Evolutionary conservation across 2,797 vertebrate genomes (phyloP).

Genomic region (Naso thynnoides): DNA sequence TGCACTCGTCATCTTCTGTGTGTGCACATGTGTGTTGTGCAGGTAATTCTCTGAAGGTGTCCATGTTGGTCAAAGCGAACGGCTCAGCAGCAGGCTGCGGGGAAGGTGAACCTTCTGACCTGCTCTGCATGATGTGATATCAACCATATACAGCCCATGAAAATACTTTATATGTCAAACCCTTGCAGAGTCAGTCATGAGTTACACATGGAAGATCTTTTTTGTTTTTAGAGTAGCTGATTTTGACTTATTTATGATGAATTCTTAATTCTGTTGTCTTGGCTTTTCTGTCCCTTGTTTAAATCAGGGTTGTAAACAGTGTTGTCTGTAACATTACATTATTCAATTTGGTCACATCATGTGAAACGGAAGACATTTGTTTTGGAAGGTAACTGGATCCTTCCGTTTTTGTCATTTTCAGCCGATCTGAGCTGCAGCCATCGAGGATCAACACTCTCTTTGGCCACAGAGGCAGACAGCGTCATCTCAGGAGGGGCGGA

Average conservation of each 20-base stretch:
- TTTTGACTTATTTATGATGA: background rate
- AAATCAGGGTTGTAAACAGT: background rate
- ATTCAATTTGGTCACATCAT: background rate
- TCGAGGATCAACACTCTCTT: slow-evolving; percentile 94
- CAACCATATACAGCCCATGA: slow-evolving; percentile 16
- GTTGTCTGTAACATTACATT: background rate
- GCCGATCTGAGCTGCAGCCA: slow-evolving; percentile 91
- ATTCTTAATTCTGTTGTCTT: slow-evolving; percentile 5
- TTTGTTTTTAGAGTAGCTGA: background rate
- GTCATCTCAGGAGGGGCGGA: slow-evolving; percentile 90
- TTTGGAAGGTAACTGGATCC: slow-evolving; percentile 6
- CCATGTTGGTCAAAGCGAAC: slow-evolving; percentile 76
- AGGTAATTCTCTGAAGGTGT: slow-evolving; percentile 78
- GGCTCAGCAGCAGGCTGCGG: slow-evolving; percentile 74
- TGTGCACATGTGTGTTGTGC: slow-evolving; percentile 67
- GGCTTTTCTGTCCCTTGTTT: slow-evolving; percentile 10
- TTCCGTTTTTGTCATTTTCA: slow-evolving; percentile 60
- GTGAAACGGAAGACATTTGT: background rate
- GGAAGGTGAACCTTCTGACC: slow-evolving; percentile 76
- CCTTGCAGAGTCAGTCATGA: background rate
- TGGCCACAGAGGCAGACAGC: slow-evolving; percentile 93
- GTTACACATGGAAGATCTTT: background rate
- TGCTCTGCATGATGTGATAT: slow-evolving; percentile 70
- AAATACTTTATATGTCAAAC: background rate
- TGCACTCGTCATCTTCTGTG: slow-evolving; percentile 22